A percentile compares a stretch with the other conserved stretches of the same genome.
Evolutionary conservation across 2,113 vertebrate species (phyloP).

Genomic region (Crotalus viridis): DNA sequence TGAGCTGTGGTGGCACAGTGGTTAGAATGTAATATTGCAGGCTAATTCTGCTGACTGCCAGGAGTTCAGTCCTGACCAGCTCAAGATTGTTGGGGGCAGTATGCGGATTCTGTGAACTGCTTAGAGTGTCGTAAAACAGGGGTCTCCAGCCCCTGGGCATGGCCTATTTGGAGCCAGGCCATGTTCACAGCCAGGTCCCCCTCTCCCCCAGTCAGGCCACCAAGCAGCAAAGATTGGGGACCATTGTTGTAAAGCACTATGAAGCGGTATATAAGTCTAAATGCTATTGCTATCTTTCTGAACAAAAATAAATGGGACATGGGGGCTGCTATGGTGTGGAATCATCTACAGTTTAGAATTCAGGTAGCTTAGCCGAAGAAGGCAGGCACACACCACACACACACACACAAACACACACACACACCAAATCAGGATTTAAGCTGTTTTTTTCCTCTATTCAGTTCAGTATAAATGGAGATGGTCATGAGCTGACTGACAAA

Average conservation of each 20-base stretch:
- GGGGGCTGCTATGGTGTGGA: not conserved
- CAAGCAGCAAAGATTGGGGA: not conserved
- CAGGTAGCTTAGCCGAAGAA: not conserved
- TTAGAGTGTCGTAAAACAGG: not conserved
- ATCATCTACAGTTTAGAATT: too few species aligned
- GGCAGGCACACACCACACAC: not conserved
- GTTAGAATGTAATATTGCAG: too few species aligned
- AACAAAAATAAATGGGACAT: not conserved
- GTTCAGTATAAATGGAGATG: not conserved
- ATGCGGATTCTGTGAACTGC: not conserved
- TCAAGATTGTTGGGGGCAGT: not conserved
- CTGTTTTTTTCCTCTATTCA: not conserved
- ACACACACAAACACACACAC: not conserved
- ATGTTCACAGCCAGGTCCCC: too few species aligned
- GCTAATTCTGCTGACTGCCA: too few species aligned
- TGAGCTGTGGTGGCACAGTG: too few species aligned
- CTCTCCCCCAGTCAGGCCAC: not conserved
- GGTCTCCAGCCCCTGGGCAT: too few species aligned
- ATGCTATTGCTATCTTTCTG: not conserved
- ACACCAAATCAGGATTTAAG: not conserved
- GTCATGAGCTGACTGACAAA: not conserved
- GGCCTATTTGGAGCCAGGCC: too few species aligned
- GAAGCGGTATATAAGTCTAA: not conserved
- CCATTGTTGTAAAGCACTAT: not conserved
- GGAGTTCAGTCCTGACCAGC: not conserved